Evolutionary conservation across 2,113 vertebrate species (phyloP).

Genomic region (Pseudolaguvia tuberculata): DNA sequence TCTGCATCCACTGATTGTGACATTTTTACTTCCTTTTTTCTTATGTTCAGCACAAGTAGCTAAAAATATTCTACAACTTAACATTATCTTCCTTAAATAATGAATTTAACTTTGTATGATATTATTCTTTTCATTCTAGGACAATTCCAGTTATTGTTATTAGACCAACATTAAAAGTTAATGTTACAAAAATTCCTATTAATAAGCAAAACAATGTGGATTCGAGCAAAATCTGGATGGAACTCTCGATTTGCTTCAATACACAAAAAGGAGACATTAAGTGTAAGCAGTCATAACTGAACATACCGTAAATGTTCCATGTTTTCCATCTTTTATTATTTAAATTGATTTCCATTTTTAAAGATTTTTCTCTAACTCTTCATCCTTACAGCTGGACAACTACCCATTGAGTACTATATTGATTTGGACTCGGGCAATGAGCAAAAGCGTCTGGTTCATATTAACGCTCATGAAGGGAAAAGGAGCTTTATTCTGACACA

Average conservation of each 20-base stretch:
- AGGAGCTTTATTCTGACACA: background rate
- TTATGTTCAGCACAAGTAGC: too few relatives aligned
- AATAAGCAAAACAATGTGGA: background rate
- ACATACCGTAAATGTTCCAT: background rate
- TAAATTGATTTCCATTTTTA: background rate
- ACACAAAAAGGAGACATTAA: background rate
- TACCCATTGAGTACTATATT: constrained; percentile 47
- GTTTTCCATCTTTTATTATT: background rate
- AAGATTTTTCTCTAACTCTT: background rate
- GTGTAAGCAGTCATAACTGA: constrained; percentile 32
- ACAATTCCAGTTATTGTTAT: constrained; percentile 49
- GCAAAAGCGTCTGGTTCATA: constrained; percentile 44
- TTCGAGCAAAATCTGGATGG: background rate
- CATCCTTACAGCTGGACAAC: constrained; percentile 27
- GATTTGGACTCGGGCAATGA: constrained; percentile 47
- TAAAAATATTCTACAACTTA: too few relatives aligned
- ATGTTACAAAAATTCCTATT: background rate
- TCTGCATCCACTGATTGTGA: too few relatives aligned
- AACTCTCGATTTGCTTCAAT: constrained; percentile 42
- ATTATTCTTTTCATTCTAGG: constrained; percentile 32
- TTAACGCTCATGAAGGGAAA: background rate
- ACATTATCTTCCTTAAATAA: too few relatives aligned
- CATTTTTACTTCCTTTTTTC: too few relatives aligned
- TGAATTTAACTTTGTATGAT: background rate
- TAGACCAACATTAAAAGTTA: background rate